phyloP scores from a whole-genome alignment of 2,888 invertebrate species.

The Sminthurinus aureus region DNA sequence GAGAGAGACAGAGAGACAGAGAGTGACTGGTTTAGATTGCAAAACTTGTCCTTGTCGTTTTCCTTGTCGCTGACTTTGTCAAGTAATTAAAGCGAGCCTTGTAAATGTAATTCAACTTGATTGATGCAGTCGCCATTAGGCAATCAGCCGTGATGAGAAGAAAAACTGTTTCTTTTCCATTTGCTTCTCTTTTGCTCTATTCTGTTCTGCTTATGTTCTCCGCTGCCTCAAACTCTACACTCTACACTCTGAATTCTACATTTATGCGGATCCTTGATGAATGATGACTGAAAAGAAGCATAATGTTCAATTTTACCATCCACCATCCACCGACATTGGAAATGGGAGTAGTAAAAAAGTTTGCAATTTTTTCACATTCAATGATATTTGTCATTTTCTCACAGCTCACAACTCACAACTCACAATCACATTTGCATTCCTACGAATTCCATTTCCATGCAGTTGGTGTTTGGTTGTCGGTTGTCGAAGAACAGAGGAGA shows the following conservation, averaged over 20 bases:
- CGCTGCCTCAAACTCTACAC: background rate
- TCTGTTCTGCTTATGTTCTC: no score
- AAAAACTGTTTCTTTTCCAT: background rate
- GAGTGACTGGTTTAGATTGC: slow-evolving; percentile 4
- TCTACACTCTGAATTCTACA: background rate
- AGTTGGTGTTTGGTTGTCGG: background rate
- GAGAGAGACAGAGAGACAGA: background rate
- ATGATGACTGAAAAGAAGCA: no score
- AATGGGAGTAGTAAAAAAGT: no score
- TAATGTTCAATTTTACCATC: no score
- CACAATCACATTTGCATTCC: background rate
- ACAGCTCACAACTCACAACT: no score
- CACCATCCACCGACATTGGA: no score
- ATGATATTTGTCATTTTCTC: no score
- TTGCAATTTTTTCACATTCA: no score
- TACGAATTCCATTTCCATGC: background rate
- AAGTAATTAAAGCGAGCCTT: slow-evolving; percentile 24
- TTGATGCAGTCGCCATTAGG: slow-evolving; percentile 21
- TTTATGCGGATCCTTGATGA: background rate
- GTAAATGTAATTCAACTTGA: slow-evolving; percentile 19
- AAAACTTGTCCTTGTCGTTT: slow-evolving; percentile 6
- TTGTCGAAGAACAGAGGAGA: no score
- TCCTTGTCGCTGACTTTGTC: background rate
- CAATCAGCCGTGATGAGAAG: slow-evolving; percentile 32
- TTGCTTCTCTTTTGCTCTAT: no score